phyloP scores from a whole-genome alignment of 1,140 invertebrate genomes.

The Ceratina australensis region DNA sequence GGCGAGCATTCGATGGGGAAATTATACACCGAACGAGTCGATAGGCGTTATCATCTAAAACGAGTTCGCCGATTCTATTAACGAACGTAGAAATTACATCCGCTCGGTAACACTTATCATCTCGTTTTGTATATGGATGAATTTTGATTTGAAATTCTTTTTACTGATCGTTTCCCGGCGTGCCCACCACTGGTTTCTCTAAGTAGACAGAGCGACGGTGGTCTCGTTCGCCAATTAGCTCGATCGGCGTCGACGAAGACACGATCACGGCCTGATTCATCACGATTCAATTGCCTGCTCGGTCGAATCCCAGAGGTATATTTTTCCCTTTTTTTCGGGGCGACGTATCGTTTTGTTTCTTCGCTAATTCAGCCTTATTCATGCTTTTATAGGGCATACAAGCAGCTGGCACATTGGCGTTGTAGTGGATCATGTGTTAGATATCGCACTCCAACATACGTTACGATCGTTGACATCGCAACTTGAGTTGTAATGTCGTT shows the following conservation, averaged over 20 bases:
- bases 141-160: too few relatives aligned
- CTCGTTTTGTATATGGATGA: too few relatives aligned
- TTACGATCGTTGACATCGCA: not conserved
- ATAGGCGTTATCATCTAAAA: too few relatives aligned
- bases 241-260: constrained; percentile 11
- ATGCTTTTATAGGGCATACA: constrained; percentile 75
- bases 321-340: constrained; percentile 5
- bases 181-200: too few relatives aligned
- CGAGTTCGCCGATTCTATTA: too few relatives aligned
- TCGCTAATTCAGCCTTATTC: constrained; percentile 61
- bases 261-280: not conserved
- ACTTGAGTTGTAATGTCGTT: too few relatives aligned
- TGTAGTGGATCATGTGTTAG: constrained; percentile 42
- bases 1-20: too few relatives aligned
- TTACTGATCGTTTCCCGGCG: too few relatives aligned
- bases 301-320: not conserved
- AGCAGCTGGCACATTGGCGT: constrained; percentile 76
- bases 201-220: not conserved
- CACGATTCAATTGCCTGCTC: not conserved
- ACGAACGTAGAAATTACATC: too few relatives aligned
- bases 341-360: constrained; percentile 25
- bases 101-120: not conserved
- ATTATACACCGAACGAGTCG: too few relatives aligned
- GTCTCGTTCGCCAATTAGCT: not conserved
- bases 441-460: constrained; percentile 41